Evolutionary conservation across 2,888 invertebrate genomes (phyloP).

Genomic region (Lepidochrysops patricia): DNA sequence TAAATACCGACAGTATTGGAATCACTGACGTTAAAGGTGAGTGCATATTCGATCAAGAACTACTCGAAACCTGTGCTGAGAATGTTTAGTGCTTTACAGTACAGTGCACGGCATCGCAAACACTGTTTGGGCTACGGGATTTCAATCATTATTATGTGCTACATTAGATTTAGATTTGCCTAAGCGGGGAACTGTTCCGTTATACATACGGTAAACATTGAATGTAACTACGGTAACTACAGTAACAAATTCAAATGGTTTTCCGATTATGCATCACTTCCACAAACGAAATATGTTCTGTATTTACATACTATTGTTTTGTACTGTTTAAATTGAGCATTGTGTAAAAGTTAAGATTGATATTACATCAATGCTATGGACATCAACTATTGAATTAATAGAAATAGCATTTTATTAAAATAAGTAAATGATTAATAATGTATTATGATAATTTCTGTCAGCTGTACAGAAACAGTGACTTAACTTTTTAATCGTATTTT

Average conservation of each 20-base stretch:
- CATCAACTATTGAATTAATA: no score
- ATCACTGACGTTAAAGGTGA: conserved; percentile 6
- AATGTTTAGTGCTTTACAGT: conserved; percentile 15
- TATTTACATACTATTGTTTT: neutral
- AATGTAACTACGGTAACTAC: conserved; percentile 8
- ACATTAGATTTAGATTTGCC: conserved; percentile 1
- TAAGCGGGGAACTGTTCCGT: neutral
- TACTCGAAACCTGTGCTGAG: conserved; percentile 14
- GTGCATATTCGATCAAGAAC: conserved; percentile 16
- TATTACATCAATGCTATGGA: no score
- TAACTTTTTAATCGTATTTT: no score
- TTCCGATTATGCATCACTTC: conserved; percentile 7
- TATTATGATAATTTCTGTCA: no score
- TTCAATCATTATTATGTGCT: neutral
- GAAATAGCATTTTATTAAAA: no score
- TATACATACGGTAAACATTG: conserved; percentile 2
- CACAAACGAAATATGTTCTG: neutral
- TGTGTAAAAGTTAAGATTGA: no score
- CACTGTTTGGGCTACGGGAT: neutral
- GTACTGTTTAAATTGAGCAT: neutral
- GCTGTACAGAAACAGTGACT: no score
- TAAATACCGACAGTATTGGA: conserved; percentile 6
- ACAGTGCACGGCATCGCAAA: conserved; percentile 9
- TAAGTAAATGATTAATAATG: no score
- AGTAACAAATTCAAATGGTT: conserved; percentile 10